Evolutionary conservation across 2,888 invertebrate species (phyloP).

Genomic region (Venustoraphidia nigricollis): DNA sequence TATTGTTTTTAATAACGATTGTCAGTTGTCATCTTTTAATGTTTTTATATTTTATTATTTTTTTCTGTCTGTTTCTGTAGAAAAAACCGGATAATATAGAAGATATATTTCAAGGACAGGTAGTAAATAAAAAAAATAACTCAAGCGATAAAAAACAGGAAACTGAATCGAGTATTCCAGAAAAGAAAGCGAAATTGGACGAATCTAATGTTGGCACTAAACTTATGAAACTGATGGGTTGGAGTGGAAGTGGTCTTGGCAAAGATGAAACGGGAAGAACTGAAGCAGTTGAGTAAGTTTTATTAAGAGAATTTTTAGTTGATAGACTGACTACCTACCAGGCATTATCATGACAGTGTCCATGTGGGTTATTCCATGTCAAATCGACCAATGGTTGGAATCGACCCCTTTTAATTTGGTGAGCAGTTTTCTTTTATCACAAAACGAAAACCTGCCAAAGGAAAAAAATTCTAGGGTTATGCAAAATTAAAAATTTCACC

Average conservation of each 20-base stretch:
- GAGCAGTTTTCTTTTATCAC: no score
- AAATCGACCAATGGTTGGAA: no score
- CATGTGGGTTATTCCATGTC: no score
- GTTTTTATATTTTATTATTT: no score
- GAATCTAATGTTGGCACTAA: conserved; percentile 35
- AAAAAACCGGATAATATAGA: background rate
- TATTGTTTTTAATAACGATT: background rate
- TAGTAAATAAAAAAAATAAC: background rate
- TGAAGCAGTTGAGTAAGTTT: conserved; percentile 32
- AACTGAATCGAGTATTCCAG: background rate
- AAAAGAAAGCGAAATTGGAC: conserved; percentile 1
- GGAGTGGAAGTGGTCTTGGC: conserved; percentile 41
- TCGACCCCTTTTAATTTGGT: no score
- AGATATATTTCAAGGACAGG: background rate
- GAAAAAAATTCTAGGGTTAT: no score
- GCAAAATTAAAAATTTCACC: no score
- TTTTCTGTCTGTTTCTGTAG: background rate
- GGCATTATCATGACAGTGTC: no score
- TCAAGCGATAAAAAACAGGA: background rate
- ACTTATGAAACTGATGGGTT: conserved; percentile 40
- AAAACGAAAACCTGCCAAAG: no score
- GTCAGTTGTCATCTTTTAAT: background rate
- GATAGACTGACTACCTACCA: no score
- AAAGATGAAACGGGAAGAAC: conserved; percentile 34
- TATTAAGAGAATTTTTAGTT: background rate